phyloP scores from a whole-genome alignment of 2,888 invertebrate species.

The Drosophila austrosaltans region DNA sequence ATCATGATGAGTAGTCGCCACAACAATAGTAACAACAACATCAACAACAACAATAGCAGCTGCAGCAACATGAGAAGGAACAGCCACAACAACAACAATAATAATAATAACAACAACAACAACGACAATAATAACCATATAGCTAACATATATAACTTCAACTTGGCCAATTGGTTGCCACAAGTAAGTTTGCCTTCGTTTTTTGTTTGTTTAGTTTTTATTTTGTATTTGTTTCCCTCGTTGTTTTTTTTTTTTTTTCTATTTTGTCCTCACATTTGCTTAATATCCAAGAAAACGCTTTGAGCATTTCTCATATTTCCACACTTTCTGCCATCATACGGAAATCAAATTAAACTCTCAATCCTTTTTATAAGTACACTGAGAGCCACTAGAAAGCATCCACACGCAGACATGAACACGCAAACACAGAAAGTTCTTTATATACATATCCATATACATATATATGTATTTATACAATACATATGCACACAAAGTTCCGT shows the following conservation, averaged over 20 bases:
- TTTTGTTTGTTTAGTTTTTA: slow-evolving; percentile 17
- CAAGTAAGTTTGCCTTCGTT: slow-evolving; percentile 77
- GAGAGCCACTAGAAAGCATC: slow-evolving; percentile 11
- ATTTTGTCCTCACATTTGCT: neutral
- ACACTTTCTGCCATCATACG: slow-evolving; percentile 47
- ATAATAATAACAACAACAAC: slow-evolving; percentile 23
- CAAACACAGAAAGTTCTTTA: neutral
- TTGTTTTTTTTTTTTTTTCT: neutral
- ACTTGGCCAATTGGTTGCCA: slow-evolving; percentile 80
- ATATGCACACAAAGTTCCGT: slow-evolving; percentile 19
- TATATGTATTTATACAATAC: neutral
- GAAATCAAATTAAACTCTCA: slow-evolving; percentile 76
- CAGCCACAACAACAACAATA: slow-evolving; percentile 22
- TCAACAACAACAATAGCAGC: slow-evolving; percentile 7
- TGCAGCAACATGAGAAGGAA: slow-evolving; percentile 22
- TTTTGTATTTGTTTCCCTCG: slow-evolving; percentile 19
- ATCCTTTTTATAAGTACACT: slow-evolving; percentile 55
- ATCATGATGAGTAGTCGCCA: slow-evolving; percentile 56
- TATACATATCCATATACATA: neutral
- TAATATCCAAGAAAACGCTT: slow-evolving; percentile 2
- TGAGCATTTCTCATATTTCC: slow-evolving; percentile 10
- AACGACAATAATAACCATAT: slow-evolving; percentile 36
- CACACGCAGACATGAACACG: slow-evolving; percentile 12
- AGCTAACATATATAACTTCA: slow-evolving; percentile 62
- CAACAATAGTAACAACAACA: slow-evolving; percentile 8